Conservation (phyloP, 1,140 invertebrate species). For the Octopus sinensis region DNA sequence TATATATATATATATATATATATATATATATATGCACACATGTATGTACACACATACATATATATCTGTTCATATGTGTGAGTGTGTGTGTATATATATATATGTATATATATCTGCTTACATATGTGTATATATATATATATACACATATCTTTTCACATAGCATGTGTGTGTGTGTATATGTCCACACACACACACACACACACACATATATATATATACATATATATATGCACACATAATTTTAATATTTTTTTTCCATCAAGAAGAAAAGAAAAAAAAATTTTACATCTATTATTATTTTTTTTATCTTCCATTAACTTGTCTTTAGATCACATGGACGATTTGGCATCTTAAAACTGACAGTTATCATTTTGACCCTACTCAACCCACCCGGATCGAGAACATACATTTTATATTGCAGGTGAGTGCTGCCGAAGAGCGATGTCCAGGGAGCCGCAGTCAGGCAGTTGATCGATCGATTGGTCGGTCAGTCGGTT, state of each 20-base stretch:
- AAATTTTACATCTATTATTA: too few relatives aligned
- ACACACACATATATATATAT: not conserved
- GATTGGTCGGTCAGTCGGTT: too few relatives aligned
- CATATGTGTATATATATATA: not conserved
- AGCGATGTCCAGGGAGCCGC: not conserved
- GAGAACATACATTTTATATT: slow-evolving; percentile 13
- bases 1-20: slow-evolving; percentile 5
- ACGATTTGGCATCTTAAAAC: slow-evolving; percentile 8
- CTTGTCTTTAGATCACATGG: slow-evolving; percentile 12
- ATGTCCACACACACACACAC: not conserved
- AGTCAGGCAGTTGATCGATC: too few relatives aligned
- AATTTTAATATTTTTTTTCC: too few relatives aligned
- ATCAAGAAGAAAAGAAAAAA: too few relatives aligned
- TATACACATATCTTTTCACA: not conserved
- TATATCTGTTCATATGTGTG: not conserved
- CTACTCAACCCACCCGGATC: not conserved
- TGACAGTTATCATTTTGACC: slow-evolving; percentile 7
- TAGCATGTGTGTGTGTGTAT: not conserved
- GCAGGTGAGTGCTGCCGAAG: slow-evolving; percentile 3
- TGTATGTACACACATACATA: not conserved
- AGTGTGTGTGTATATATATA: not conserved
- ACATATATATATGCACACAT: not conserved
- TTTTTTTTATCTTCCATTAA: too few relatives aligned
- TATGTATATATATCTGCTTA: not conserved
- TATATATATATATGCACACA: slow-evolving; percentile 1